Conservation (phyloP, 2,113 vertebrate species). For the Ursus arctos region DNA sequence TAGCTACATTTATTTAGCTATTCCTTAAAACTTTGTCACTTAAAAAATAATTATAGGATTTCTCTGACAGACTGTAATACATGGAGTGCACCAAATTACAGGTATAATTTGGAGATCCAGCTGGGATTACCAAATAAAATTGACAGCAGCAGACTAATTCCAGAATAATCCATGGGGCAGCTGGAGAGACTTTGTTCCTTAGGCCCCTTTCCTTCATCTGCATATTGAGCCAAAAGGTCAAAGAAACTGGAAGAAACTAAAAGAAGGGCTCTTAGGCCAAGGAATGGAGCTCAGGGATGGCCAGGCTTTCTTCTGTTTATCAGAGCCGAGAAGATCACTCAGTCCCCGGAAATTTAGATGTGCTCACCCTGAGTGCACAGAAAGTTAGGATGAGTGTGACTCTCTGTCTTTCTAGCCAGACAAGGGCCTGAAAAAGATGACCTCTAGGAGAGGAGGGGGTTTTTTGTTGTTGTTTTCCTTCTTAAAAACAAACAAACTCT, state of each 20-base stretch:
- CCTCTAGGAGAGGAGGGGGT: neutral
- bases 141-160: constrained; percentile 73
- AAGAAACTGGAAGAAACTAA: neutral
- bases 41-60: constrained; percentile 83
- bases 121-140: constrained; percentile 78
- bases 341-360: neutral
- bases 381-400: neutral
- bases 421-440: neutral
- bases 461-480: no score
- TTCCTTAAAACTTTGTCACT: constrained; percentile 80
- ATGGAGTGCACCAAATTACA: constrained; percentile 79
- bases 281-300: neutral
- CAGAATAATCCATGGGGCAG: constrained; percentile 41
- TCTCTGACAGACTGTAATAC: constrained; percentile 74
- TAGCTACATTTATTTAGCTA: constrained; percentile 78
- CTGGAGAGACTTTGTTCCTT: constrained; percentile 28
- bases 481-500: neutral
- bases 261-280: neutral
- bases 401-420: neutral
- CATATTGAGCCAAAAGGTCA: neutral
- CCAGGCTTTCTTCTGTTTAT: neutral
- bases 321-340: neutral
- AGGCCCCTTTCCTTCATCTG: neutral
- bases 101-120: constrained; percentile 77
- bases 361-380: neutral